These are phyloP conservation scores for Malurus cyaneus DNA, from an alignment of 2,113 vertebrate genomes.

Conservation along the genomic window DNA sequence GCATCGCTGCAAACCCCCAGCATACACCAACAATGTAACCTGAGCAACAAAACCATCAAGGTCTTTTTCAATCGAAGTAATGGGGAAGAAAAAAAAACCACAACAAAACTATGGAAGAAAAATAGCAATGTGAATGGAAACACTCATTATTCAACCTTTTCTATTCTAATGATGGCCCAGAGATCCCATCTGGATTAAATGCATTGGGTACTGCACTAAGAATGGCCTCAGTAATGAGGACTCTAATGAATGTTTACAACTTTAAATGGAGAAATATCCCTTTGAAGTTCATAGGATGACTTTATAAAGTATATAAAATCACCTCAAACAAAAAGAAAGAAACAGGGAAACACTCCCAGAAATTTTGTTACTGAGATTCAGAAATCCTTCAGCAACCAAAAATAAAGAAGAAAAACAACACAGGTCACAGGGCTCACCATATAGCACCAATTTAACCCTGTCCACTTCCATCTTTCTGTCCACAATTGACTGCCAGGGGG, in stretches of 20 bases:
- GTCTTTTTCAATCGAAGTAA: background rate
- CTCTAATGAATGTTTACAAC: background rate
- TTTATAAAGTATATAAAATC: background rate
- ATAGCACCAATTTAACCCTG: background rate
- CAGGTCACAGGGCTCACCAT: background rate
- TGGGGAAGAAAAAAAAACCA: background rate
- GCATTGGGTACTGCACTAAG: rapidly evolving
- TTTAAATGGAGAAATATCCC: background rate
- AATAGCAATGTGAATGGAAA: background rate
- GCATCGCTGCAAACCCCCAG: background rate
- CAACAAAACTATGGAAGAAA: background rate
- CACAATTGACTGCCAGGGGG: background rate
- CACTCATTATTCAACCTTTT: background rate
- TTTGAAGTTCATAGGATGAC: background rate
- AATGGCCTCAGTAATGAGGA: background rate
- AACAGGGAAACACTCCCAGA: background rate
- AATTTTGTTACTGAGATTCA: background rate
- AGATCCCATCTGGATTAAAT: background rate
- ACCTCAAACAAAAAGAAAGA: background rate
- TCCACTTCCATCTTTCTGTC: background rate
- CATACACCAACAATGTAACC: background rate
- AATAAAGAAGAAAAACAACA: background rate
- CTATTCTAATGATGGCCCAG: background rate
- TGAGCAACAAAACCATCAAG: background rate
- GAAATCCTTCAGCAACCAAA: background rate